Evolutionary conservation across 2,888 invertebrate genomes (phyloP).

Genomic region (Campoplex nolae): DNA sequence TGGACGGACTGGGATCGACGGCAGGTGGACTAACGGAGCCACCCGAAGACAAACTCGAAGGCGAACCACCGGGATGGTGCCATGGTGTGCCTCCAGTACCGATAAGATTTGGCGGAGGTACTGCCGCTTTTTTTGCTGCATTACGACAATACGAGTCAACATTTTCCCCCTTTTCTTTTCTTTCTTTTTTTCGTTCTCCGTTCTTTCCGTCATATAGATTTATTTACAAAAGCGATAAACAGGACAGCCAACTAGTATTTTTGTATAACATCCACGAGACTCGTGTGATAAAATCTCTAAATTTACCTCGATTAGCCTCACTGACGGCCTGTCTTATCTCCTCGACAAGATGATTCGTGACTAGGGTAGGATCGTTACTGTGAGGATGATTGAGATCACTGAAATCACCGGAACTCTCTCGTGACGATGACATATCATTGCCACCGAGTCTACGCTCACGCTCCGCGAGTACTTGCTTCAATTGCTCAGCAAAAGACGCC

Average conservation of each 20-base stretch:
- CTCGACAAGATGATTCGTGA: constrained; percentile 93
- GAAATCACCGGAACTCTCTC: constrained; percentile 88
- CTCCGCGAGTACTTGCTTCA: constrained; percentile 94
- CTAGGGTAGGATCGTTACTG: constrained; percentile 89
- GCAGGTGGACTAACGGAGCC: constrained; percentile 82
- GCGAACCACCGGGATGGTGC: constrained; percentile 88
- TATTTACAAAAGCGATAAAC: constrained; percentile 61
- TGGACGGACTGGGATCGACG: constrained; percentile 81
- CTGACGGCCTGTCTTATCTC: constrained; percentile 95
- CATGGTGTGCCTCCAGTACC: constrained; percentile 82
- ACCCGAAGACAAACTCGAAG: constrained; percentile 88
- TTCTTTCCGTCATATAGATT: constrained; percentile 1
- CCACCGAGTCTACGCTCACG: constrained; percentile 90
- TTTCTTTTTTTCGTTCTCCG: not conserved
- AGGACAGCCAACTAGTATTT: constrained; percentile 61
- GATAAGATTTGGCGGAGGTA: constrained; percentile 87
- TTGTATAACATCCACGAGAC: constrained; percentile 45
- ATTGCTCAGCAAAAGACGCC: constrained; percentile 93
- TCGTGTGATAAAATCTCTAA: not conserved
- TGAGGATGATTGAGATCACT: constrained; percentile 87
- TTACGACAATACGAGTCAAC: constrained; percentile 64
- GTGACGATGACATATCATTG: constrained; percentile 84
- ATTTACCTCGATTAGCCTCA: constrained; percentile 91
- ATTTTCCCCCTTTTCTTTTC: constrained; percentile 18
- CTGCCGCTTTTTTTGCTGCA: constrained; percentile 88